Percentiles rank a stretch among this genome's conserved stretches.
These are phyloP conservation scores for Callitettix versicolor DNA, from an alignment of 1,140 invertebrate genomes.

Conservation along the genomic window DNA sequence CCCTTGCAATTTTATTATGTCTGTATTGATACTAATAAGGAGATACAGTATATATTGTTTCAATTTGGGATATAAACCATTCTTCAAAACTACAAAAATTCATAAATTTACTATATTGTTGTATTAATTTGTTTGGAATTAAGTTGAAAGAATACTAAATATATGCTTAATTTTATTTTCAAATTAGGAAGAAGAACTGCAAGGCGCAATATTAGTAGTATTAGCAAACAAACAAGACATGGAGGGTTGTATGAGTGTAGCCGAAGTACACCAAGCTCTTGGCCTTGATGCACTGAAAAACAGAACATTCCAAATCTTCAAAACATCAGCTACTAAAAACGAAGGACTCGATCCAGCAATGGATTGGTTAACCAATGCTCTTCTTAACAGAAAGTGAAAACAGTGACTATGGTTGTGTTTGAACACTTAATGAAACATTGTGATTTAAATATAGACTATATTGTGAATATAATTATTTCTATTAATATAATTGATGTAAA, in stretches of 20 bases:
- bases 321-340: constrained; percentile 97
- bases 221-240: constrained; percentile 99
- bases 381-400: constrained; percentile 75
- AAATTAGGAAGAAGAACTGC: constrained; percentile 88
- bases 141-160: background rate
- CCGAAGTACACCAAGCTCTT: constrained; percentile 93
- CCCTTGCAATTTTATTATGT: too few species aligned
- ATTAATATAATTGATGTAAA: too few species aligned
- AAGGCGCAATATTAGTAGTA: constrained; percentile 88
- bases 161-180: constrained; percentile 16
- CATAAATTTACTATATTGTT: too few species aligned
- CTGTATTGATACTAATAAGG: too few species aligned
- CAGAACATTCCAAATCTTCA: constrained; percentile 98
- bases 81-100: too few species aligned
- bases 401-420: too few species aligned
- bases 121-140: too few species aligned
- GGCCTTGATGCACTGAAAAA: constrained; percentile 91
- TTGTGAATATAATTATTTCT: too few species aligned
- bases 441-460: too few species aligned
- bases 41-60: too few species aligned
- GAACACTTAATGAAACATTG: too few species aligned
- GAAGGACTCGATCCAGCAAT: constrained; percentile 97
- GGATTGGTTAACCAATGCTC: constrained; percentile 92
- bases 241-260: constrained; percentile 88
- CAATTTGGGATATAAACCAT: too few species aligned